These are phyloP conservation scores for Centroberyx gerrardi DNA, from an alignment of 2,797 vertebrate species.

Conservation along the genomic window DNA sequence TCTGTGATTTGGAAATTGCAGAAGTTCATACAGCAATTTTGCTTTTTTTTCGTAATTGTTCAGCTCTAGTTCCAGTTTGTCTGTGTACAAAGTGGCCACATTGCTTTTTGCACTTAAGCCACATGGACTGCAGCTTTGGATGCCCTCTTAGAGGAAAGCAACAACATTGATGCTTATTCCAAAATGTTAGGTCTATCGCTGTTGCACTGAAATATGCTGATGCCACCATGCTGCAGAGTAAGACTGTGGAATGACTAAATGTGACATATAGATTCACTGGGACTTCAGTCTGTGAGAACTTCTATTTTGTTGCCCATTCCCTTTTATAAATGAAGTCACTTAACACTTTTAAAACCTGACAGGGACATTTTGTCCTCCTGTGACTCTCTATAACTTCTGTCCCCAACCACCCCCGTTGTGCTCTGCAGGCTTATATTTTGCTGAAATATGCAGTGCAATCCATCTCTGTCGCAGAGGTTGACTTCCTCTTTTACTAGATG, in stretches of 20 bases:
- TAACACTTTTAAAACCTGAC: conserved; percentile 69
- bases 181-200: background rate
- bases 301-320: conserved; percentile 29
- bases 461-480: conserved; percentile 75
- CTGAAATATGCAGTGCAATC: conserved; percentile 76
- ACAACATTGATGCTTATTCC: background rate
- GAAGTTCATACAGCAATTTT: no score
- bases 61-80: background rate
- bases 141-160: background rate
- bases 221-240: conserved; percentile 9
- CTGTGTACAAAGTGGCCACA: background rate
- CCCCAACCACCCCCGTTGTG: conserved; percentile 47
- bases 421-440: conserved; percentile 59
- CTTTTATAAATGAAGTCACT: conserved; percentile 72
- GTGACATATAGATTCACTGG: conserved; percentile 29
- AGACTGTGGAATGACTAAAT: conserved; percentile 19
- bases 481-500: conserved; percentile 70
- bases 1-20: no score
- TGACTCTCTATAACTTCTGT: conserved; percentile 70
- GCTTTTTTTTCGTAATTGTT: no score
- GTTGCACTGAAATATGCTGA: conserved; percentile 21
- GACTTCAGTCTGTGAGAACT: conserved; percentile 6
- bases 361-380: conserved; percentile 69
- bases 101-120: background rate
- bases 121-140: background rate